These are phyloP conservation scores for Cheiracanthium punctorium DNA, from an alignment of 2,888 invertebrate genomes.

Conservation along the genomic window DNA sequence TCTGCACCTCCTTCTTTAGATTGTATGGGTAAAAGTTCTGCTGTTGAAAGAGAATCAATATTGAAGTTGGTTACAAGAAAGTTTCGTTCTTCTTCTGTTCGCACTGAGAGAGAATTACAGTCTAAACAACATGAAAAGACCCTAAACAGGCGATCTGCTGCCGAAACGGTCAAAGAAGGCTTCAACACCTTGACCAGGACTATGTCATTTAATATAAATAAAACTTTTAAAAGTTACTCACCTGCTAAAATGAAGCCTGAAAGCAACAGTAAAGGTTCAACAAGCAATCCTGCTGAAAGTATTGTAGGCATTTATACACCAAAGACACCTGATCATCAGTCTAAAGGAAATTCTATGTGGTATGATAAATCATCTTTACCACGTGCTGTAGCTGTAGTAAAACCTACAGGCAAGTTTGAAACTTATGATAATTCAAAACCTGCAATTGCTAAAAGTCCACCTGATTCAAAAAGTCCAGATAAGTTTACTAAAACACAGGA, in stretches of 20 bases:
- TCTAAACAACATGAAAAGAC: conserved; percentile 21
- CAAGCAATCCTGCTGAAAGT: neutral
- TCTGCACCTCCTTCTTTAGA: conserved; percentile 62
- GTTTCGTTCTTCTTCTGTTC: conserved; percentile 60
- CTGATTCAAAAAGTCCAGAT: neutral
- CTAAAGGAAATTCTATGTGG: conserved; percentile 56
- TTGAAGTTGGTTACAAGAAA: conserved; percentile 55
- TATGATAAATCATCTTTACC: conserved; percentile 52
- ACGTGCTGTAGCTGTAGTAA: conserved; percentile 46
- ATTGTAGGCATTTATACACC: neutral
- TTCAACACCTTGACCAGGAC: conserved; percentile 43
- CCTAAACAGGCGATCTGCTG: conserved; percentile 15
- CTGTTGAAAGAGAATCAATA: conserved; percentile 54
- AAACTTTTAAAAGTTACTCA: conserved; percentile 43
- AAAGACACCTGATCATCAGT: conserved; percentile 25
- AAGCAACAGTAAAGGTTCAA: neutral
- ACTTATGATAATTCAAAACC: conserved; percentile 10
- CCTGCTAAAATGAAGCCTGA: conserved; percentile 24
- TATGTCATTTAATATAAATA: conserved; percentile 53
- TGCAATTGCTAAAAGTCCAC: neutral
- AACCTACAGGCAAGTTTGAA: conserved; percentile 41
- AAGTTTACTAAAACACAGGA: neutral
- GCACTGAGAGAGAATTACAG: conserved; percentile 44
- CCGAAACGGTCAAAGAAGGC: conserved; percentile 34
- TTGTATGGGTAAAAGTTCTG: conserved; percentile 45